Evolutionary conservation across 2,113 vertebrate genomes (phyloP).

Genomic region (Sterna hirundo): DNA sequence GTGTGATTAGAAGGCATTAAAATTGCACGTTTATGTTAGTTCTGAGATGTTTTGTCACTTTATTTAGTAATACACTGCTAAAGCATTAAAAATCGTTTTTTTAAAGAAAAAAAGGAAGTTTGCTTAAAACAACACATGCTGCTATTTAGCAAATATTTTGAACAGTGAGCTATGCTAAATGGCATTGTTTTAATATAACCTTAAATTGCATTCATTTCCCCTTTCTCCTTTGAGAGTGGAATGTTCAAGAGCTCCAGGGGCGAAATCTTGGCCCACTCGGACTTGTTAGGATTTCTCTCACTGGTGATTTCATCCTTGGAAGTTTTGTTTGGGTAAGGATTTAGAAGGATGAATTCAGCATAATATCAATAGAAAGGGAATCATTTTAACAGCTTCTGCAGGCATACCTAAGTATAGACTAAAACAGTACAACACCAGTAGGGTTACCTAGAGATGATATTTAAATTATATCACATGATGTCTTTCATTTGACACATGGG

Average conservation of each 20-base stretch:
- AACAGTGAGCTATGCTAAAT: neutral
- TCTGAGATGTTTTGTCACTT: conserved; percentile 72
- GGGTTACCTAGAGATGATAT: neutral
- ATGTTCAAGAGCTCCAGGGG: neutral
- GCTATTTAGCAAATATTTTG: conserved; percentile 52
- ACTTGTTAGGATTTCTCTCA: neutral
- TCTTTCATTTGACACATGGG: neutral
- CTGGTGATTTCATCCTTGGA: neutral
- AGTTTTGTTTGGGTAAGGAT: neutral
- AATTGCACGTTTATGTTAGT: conserved; percentile 75
- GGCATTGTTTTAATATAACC: neutral
- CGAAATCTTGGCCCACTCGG: neutral
- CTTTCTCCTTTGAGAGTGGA: neutral
- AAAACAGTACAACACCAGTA: neutral
- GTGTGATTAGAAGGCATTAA: conserved; percentile 88
- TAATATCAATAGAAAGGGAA: neutral
- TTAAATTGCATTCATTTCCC: neutral
- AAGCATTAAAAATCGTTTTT: conserved; percentile 13
- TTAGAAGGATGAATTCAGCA: neutral
- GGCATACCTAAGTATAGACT: too few species aligned
- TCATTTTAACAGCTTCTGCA: neutral
- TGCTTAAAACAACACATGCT: conserved; percentile 26
- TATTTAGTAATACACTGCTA: conserved; percentile 74
- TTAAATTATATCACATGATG: neutral
- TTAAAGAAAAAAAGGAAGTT: neutral